These are phyloP conservation scores for Enteromius paludinosus DNA, from an alignment of 2,797 vertebrate species.

Conservation along the genomic window DNA sequence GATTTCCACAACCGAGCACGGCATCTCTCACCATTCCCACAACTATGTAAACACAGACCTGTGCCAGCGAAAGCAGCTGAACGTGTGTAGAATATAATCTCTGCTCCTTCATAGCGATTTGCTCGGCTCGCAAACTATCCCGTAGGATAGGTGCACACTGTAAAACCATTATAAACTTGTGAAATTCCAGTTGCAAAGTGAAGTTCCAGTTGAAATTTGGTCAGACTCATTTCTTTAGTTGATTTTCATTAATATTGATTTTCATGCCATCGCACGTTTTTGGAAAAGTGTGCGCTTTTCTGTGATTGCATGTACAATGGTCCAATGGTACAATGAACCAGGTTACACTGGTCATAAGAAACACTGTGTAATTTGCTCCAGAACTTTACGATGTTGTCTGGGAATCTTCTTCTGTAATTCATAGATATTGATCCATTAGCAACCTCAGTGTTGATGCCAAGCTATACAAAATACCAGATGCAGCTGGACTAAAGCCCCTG, in stretches of 20 bases:
- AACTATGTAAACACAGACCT: slow-evolving; percentile 70
- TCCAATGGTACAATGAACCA: too few relatives aligned
- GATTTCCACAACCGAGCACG: slow-evolving; percentile 62
- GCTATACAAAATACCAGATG: slow-evolving; percentile 25
- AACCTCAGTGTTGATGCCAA: slow-evolving; percentile 8
- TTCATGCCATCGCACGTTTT: background rate
- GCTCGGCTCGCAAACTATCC: background rate
- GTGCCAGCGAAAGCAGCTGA: slow-evolving; percentile 31
- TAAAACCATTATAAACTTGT: slow-evolving; percentile 18
- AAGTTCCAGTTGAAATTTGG: background rate
- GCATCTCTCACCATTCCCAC: slow-evolving; percentile 57
- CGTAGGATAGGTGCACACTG: slow-evolving; percentile 4
- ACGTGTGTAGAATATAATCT: slow-evolving; percentile 49
- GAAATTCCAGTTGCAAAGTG: slow-evolving; percentile 21
- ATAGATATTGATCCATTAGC: slow-evolving; percentile 28
- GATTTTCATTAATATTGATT: background rate
- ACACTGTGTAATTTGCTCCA: background rate
- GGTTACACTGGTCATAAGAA: background rate
- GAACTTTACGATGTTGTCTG: slow-evolving; percentile 9
- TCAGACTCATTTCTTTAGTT: background rate
- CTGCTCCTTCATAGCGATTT: background rate
- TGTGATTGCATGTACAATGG: background rate
- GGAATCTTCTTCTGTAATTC: slow-evolving; percentile 25
- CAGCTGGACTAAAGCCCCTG: slow-evolving; percentile 6
- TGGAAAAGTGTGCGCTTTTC: background rate